phyloP scores from a whole-genome alignment of 1,140 invertebrate species.

The Cylas formicarius region DNA sequence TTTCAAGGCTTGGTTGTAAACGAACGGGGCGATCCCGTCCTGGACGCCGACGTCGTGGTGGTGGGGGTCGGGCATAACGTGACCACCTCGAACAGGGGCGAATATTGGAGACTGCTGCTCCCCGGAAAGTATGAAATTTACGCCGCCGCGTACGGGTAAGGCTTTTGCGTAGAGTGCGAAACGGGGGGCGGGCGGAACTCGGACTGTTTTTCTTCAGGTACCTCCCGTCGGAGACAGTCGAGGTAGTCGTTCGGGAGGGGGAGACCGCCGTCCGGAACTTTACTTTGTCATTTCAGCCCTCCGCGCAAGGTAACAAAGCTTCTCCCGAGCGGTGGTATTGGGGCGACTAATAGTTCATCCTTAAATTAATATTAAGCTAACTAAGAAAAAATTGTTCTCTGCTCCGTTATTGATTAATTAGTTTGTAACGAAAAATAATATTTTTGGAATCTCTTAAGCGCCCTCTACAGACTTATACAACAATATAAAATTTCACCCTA shows the following conservation, averaged over 20 bases:
- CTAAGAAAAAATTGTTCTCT: no score
- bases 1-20: slow-evolving; percentile 44
- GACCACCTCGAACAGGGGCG: slow-evolving; percentile 64
- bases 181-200: background rate
- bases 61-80: slow-evolving; percentile 66
- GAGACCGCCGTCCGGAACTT: slow-evolving; percentile 46
- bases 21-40: slow-evolving; percentile 48
- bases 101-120: slow-evolving; percentile 80
- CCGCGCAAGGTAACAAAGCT: slow-evolving; percentile 32
- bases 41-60: slow-evolving; percentile 63
- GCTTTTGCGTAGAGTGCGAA: slow-evolving; percentile 13
- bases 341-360: slow-evolving; percentile 7
- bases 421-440: no score
- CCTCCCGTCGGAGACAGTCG: slow-evolving; percentile 38
- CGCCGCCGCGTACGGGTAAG: slow-evolving; percentile 67
- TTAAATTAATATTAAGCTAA: background rate
- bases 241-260: slow-evolving; percentile 41
- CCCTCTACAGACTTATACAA: no score
- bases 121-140: slow-evolving; percentile 73
- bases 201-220: slow-evolving; percentile 37
- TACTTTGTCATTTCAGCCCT: slow-evolving; percentile 36
- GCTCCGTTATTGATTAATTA: no score
- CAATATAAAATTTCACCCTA: no score
- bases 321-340: slow-evolving; percentile 20
- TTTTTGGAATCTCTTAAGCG: no score